Conservation (phyloP, 2,888 invertebrate genomes). For the Mystacides longicornis region DNA sequence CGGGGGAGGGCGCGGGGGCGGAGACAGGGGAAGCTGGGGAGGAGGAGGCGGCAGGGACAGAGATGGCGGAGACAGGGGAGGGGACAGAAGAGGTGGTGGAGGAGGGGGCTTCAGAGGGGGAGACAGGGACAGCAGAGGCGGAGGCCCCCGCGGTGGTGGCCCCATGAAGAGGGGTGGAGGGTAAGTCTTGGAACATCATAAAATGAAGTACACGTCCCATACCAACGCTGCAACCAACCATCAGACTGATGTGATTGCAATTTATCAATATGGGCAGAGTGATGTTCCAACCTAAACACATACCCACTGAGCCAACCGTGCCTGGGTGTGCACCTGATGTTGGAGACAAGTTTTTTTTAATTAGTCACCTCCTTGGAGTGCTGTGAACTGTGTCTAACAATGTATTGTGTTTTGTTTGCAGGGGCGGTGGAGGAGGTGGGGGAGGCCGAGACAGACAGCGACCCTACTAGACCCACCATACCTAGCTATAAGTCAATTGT, state of each 20-base stretch:
- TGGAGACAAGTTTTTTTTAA: slow-evolving; percentile 8
- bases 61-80: not conserved
- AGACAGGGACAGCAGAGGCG: slow-evolving; percentile 32
- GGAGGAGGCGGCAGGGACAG: not conserved
- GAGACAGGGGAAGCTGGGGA: not conserved
- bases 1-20: not conserved
- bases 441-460: slow-evolving; percentile 47
- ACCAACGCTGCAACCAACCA: slow-evolving; percentile 19
- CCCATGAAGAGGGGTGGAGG: slow-evolving; percentile 47
- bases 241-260: slow-evolving; percentile 8
- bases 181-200: slow-evolving; percentile 6
- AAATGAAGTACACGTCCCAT: slow-evolving; percentile 1
- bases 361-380: slow-evolving; percentile 8
- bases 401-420: slow-evolving; percentile 30
- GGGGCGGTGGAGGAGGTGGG: too few species aligned
- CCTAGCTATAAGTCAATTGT: not conserved
- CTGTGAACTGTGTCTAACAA: not conserved
- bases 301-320: slow-evolving; percentile 1
- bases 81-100: slow-evolving; percentile 25
- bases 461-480: slow-evolving; percentile 34
- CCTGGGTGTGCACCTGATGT: slow-evolving; percentile 17
- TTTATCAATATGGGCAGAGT: slow-evolving; percentile 13
- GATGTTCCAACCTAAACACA: slow-evolving; percentile 16
- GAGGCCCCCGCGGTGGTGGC: slow-evolving; percentile 38
- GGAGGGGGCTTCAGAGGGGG: slow-evolving; percentile 24